phyloP scores from a whole-genome alignment of 2,113 vertebrate genomes.

The Tonatia bakeri region DNA sequence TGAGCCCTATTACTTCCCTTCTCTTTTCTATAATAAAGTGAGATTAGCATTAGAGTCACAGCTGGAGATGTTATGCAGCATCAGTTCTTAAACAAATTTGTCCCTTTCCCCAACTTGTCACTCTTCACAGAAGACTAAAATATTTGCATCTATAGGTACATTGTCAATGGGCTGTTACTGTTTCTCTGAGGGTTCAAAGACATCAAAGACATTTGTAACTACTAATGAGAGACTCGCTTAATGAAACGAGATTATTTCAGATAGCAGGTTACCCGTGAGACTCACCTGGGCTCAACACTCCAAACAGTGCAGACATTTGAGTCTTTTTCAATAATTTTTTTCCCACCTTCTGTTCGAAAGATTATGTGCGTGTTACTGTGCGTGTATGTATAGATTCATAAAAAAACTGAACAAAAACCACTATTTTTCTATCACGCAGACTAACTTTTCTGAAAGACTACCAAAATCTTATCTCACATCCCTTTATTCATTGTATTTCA shows the following conservation, averaged over 20 bases:
- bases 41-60: not conserved
- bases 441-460: constrained; percentile 32
- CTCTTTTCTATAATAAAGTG: constrained; percentile 42
- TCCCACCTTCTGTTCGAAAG: not conserved
- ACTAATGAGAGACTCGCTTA: constrained; percentile 48
- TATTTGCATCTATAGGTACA: constrained; percentile 46
- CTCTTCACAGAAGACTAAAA: constrained; percentile 37
- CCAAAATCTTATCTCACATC: constrained; percentile 9
- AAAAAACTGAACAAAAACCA: not conserved
- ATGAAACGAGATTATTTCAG: constrained; percentile 30
- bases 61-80: not conserved
- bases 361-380: not conserved
- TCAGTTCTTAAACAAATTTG: constrained; percentile 38
- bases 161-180: constrained; percentile 47
- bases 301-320: not conserved
- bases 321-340: constrained; percentile 20
- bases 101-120: constrained; percentile 16
- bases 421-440: not conserved
- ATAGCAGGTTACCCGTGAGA: not conserved
- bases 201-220: constrained; percentile 39
- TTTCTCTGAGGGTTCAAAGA: constrained; percentile 58
- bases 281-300: constrained; percentile 9
- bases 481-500: constrained; percentile 25
- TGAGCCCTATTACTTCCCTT: not conserved
- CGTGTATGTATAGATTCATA: not conserved